Conservation (phyloP, 1,140 invertebrate genomes). For the Pachypsylla venusta region DNA sequence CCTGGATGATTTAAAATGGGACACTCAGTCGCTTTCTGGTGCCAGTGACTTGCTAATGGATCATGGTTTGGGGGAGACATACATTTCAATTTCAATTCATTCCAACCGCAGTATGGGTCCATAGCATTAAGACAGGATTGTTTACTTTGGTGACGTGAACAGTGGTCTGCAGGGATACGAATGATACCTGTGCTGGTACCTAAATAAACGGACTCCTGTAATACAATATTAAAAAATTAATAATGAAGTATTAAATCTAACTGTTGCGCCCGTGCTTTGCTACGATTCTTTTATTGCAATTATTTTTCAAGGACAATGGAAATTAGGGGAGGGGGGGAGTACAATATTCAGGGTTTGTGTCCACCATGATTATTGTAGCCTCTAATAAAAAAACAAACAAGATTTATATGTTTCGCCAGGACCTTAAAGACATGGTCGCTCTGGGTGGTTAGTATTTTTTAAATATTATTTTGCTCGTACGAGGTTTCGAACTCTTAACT, state of each 20-base stretch:
- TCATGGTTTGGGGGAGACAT: constrained; percentile 46
- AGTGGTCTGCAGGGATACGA: constrained; percentile 59
- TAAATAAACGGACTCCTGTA: constrained; percentile 62
- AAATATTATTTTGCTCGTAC: no score
- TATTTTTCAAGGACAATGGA: no score
- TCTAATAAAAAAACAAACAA: background rate
- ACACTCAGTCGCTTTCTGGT: constrained; percentile 46
- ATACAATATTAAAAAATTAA: constrained; percentile 13
- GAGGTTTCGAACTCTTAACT: no score
- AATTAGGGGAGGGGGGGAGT: no score
- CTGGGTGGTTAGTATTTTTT: no score
- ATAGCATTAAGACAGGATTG: constrained; percentile 62
- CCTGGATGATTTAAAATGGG: constrained; percentile 29
- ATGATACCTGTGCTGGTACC: constrained; percentile 54
- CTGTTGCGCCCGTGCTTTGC: no score
- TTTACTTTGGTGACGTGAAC: constrained; percentile 49
- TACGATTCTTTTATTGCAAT: no score
- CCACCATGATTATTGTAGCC: no score
- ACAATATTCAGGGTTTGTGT: no score
- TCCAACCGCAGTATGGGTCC: constrained; percentile 92
- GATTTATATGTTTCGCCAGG: no score
- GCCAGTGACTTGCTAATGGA: constrained; percentile 45
- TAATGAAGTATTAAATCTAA: no score
- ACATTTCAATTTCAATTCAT: constrained; percentile 54
- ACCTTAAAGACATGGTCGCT: no score